Evolutionary conservation across 1,140 invertebrate species (phyloP), one percentile per base, ranked within the genome.

Genomic region (Drosophila biarmipes): DNA sequence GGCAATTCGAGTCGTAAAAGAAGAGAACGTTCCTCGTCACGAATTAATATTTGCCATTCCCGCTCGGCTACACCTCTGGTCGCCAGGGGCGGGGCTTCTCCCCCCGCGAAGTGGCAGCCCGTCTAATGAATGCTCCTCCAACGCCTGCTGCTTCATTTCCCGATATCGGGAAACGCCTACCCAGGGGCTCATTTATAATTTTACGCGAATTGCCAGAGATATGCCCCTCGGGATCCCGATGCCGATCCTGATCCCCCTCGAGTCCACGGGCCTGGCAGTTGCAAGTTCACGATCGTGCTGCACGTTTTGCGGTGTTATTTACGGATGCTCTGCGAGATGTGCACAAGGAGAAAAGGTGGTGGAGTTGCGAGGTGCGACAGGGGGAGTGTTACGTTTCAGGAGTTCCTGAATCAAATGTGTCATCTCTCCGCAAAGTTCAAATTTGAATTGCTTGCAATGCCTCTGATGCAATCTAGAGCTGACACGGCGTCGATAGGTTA

Each of bases 111-210:
- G 51, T 56, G 73, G 35, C 71, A 46, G 29, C 37, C 24, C 49
- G 42, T 84, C 76, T 84, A 81, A 81, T 81, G 80, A 82, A 81
- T 84, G 79, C 75, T 34, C 29, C 80, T 79, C 80, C 80, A 85
- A 80, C 80, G 77, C 76, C 80, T 55, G 56, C 66, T 71, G 73
- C 63, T 78, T 62, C 68, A 73, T 78, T 76, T 73, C 71, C 64
- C 71, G 72, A 84, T 86, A 86, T 85, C 77, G 80, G 81, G 81
- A 73, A 86, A n/a, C 80, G 81, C 80, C 80, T 84, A 76, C 77
- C 61, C 72, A 54, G 38, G 77, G 66, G 80, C 61, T 80, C 80
- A 76, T 84, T 85, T 84, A 84, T 84, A 84, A 84, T 84, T 85
- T 84, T 75, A 80, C 77, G 63, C 48, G 77, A 80, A 72, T 80